Conservation (phyloP, 1,140 invertebrate genomes). For the Papilio xuthus region DNA sequence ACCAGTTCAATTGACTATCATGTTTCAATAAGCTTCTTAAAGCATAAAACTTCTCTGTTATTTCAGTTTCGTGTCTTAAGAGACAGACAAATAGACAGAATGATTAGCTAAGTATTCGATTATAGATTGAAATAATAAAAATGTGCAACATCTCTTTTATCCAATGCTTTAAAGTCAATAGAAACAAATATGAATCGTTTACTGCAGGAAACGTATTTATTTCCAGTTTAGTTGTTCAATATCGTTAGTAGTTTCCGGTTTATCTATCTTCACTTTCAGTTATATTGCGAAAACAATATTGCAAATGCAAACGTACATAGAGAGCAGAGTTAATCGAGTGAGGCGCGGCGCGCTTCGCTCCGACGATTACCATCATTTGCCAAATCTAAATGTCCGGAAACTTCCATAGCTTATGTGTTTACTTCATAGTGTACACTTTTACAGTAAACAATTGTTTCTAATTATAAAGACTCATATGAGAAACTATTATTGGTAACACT, state of each 20-base stretch:
- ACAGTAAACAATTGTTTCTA: neutral
- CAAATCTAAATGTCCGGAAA: slow-evolving; percentile 21
- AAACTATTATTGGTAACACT: no score
- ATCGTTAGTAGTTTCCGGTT: neutral
- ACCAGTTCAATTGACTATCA: no score
- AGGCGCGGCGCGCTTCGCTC: neutral
- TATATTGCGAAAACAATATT: slow-evolving; percentile 23
- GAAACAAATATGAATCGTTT: neutral
- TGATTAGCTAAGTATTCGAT: neutral
- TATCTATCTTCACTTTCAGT: slow-evolving; percentile 24
- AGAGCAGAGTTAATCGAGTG: slow-evolving; percentile 16
- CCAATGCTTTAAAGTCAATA: neutral
- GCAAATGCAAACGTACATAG: slow-evolving; percentile 3
- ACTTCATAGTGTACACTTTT: neutral
- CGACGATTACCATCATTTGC: slow-evolving; percentile 3
- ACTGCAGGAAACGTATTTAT: neutral
- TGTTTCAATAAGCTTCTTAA: neutral
- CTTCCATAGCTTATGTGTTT: neutral
- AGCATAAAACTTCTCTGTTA: no score
- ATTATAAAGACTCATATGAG: no score
- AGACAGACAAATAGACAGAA: neutral
- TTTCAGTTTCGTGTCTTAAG: neutral
- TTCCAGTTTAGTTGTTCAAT: neutral
- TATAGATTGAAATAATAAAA: neutral
- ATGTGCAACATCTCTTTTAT: neutral